Conservation (phyloP, 2,113 vertebrate genomes). For the Corythaeola cristata region DNA sequence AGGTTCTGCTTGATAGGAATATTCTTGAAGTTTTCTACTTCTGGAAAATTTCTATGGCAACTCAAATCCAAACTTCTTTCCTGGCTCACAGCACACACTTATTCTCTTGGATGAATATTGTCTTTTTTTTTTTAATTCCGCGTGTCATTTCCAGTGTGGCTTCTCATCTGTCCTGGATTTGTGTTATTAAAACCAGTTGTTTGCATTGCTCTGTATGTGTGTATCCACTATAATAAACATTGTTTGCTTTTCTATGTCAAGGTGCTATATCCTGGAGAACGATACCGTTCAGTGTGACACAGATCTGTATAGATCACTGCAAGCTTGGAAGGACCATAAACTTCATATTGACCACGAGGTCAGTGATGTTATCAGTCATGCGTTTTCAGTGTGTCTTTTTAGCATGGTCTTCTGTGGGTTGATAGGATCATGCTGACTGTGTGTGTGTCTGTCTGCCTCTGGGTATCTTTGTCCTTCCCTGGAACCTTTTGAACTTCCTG, state of each 20-base stretch:
- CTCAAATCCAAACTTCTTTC: background rate
- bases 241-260: constrained; percentile 43
- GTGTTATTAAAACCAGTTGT: background rate
- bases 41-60: background rate
- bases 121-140: background rate
- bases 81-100: background rate
- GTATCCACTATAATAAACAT: background rate
- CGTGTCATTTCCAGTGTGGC: background rate
- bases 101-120: background rate
- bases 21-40: background rate
- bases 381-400: background rate
- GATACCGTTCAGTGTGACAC: constrained; percentile 92
- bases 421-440: background rate
- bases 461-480: background rate
- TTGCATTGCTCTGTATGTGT: background rate
- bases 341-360: constrained; percentile 97
- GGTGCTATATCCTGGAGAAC: constrained; percentile 95
- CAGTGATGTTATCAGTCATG: background rate
- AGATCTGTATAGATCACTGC: constrained; percentile 91
- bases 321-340: constrained; percentile 98
- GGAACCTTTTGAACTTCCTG: background rate
- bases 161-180: background rate
- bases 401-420: background rate
- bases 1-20: background rate
- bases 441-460: background rate